Percentiles rank a stretch among this genome's conserved stretches.
These are phyloP conservation scores for Psettodes erumei DNA, from an alignment of 2,113 vertebrate genomes.

Conservation along the genomic window DNA sequence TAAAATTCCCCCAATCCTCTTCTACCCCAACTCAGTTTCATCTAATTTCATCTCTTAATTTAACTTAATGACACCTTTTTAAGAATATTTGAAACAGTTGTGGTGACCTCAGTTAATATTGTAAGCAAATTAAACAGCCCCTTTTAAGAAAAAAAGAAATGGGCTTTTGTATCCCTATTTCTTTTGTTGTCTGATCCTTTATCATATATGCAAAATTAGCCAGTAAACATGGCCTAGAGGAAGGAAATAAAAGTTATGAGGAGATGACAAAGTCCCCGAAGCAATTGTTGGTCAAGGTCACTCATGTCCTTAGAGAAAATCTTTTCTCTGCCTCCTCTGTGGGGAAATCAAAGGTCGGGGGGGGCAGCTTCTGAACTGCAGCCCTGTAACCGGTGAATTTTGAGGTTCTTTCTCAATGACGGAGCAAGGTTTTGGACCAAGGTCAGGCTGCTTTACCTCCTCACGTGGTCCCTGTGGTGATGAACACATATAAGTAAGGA, in stretches of 20 bases:
- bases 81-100: conserved; percentile 26
- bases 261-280: not conserved
- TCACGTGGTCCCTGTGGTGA: not conserved
- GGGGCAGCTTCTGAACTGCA: not conserved
- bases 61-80: conserved; percentile 36
- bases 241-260: not conserved
- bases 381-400: not conserved
- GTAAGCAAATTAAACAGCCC: conserved; percentile 7
- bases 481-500: not conserved
- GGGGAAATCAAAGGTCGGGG: conserved; percentile 3
- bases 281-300: conserved; percentile 23
- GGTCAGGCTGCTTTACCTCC: not conserved
- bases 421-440: not conserved
- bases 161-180: not conserved
- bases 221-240: not conserved
- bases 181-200: not conserved
- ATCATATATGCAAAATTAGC: not conserved
- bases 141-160: too few species aligned
- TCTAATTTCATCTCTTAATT: conserved; percentile 27
- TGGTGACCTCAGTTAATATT: conserved; percentile 25
- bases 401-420: not conserved
- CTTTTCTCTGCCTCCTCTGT: not conserved
- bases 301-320: not conserved
- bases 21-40: conserved; percentile 12
- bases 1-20: not conserved